Percentiles rank a stretch among this genome's conserved stretches.
These are phyloP conservation scores for Sminthurides bifidus DNA, from an alignment of 1,140 invertebrate species.

Conservation along the genomic window DNA sequence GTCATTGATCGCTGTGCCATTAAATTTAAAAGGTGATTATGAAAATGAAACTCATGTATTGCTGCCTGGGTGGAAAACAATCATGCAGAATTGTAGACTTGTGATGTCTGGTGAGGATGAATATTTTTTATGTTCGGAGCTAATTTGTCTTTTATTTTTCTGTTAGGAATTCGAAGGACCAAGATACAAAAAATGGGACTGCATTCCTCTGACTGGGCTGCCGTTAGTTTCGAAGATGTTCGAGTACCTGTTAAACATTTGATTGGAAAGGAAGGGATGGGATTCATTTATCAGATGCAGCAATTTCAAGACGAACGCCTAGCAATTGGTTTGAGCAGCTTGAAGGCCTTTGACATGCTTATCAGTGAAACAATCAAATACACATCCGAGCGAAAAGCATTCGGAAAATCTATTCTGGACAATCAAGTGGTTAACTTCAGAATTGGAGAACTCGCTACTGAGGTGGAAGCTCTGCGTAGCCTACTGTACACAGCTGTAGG, in stretches of 20 bases:
- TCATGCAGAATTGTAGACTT: not conserved
- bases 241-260: constrained; percentile 43
- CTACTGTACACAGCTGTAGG: constrained; percentile 40
- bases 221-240: constrained; percentile 49
- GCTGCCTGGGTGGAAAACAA: too few relatives aligned
- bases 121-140: not conserved
- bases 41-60: not conserved
- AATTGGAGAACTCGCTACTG: constrained; percentile 45
- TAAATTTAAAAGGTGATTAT: constrained; percentile 42
- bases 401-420: constrained; percentile 42
- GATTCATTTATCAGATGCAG: constrained; percentile 51
- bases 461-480: constrained; percentile 43
- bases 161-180: constrained; percentile 34
- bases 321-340: constrained; percentile 36
- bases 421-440: constrained; percentile 45
- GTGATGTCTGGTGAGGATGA: not conserved
- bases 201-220: constrained; percentile 46
- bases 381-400: constrained; percentile 39
- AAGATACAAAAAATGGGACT: constrained; percentile 47
- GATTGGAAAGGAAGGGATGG: constrained; percentile 48
- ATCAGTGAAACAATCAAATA: constrained; percentile 44
- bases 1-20: constrained; percentile 48
- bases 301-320: constrained; percentile 47
- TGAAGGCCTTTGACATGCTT: constrained; percentile 38
- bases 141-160: not conserved